Conservation (phyloP, 1,140 invertebrate species). For the Leptinotarsa undecemlineata region DNA sequence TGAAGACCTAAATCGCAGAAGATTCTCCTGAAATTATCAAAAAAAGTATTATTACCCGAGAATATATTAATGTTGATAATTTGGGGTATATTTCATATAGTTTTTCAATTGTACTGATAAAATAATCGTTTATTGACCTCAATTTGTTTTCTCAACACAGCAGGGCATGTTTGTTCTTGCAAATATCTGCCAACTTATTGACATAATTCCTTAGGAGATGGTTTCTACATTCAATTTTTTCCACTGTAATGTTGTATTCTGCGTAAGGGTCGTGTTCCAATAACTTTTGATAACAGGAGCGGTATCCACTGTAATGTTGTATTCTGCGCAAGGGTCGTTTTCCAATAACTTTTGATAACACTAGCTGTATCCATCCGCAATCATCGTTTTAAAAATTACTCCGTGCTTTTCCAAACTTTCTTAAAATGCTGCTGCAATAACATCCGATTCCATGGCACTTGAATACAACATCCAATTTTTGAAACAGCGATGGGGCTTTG, state of each 20-base stretch:
- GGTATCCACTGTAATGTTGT: too few species aligned
- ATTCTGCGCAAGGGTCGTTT: too few species aligned
- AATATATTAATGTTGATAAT: neutral
- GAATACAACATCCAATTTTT: neutral
- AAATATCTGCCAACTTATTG: neutral
- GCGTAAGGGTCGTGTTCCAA: too few species aligned
- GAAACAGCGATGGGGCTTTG: neutral
- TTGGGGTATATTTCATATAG: neutral
- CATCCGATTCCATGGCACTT: neutral
- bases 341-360: too few species aligned
- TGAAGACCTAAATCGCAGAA: neutral
- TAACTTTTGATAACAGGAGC: too few species aligned
- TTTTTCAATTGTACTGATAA: neutral
- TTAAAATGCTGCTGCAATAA: neutral
- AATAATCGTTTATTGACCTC: neutral
- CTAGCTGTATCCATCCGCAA: too few species aligned
- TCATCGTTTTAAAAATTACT: neutral
- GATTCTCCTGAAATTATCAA: neutral
- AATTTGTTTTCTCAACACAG: neutral
- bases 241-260: too few species aligned
- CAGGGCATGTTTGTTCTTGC: neutral
- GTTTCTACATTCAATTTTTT: neutral
- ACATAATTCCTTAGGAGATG: neutral
- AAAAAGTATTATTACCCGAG: neutral
- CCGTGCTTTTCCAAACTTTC: too few species aligned